phyloP scores from a whole-genome alignment of 2,113 vertebrate genomes.

The Picathartes gymnocephalus region DNA sequence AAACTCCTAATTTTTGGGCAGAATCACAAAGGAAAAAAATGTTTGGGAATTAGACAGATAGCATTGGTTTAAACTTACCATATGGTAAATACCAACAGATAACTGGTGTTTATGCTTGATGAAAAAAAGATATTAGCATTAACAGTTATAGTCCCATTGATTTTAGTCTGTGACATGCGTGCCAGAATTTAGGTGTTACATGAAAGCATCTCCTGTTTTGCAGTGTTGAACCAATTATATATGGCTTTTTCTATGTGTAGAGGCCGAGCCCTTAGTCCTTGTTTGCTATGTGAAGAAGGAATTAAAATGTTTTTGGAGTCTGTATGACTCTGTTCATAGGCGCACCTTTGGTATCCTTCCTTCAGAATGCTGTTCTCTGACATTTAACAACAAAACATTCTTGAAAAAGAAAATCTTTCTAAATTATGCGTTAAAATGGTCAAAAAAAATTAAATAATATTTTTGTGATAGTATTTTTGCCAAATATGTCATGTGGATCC shows the following conservation, averaged over 20 bases:
- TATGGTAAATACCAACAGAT: background rate
- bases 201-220: background rate
- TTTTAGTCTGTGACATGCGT: background rate
- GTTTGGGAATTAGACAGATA: background rate
- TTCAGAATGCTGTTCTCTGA: background rate
- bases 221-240: background rate
- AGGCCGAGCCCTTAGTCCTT: background rate
- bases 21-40: background rate
- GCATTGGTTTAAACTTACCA: background rate
- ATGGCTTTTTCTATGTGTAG: background rate
- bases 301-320: background rate
- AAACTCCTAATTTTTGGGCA: background rate
- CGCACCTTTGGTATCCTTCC: background rate
- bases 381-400: background rate
- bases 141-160: background rate
- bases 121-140: background rate
- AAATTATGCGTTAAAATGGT: background rate
- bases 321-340: background rate
- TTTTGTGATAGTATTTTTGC: background rate
- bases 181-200: background rate
- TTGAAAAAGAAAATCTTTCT: background rate
- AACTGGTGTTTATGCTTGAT: background rate
- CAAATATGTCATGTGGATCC: background rate
- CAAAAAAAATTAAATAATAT: background rate
- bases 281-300: fast-evolving